Base-by-base conservation (phyloP, 2,113 vertebrate species). In the Archocentrus centrarchus region DNA sequence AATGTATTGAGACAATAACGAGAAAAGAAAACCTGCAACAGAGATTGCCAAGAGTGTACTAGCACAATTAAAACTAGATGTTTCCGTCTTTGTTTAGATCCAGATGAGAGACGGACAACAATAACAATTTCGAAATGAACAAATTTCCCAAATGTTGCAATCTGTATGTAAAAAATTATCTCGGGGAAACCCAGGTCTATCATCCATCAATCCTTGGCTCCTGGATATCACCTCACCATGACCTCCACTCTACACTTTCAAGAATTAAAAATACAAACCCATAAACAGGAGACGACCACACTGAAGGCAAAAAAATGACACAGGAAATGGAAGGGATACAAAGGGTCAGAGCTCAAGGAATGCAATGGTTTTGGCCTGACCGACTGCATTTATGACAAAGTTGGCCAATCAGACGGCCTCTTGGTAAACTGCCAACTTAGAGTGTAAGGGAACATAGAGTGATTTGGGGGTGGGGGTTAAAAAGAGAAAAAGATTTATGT, bases 341-440 rank as follows among this genome's bases (percentile, higher is more conserved):
- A 96, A 97, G 96, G 96, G 97, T 97, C 96, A 93, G 92, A 95
- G 95, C 93, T 95, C 89, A 75, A 96, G 93, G 96, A 97, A 97
- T 94, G 92, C 86, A 14, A 84, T 61, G 86, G 76, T 84, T 59
- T 66, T 86, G 79, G 80, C 92, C 92, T 35, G 91, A 83, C 90
- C 95, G 84, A 89, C 94, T 94, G 95, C 93, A 93, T 95, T 96
- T 91, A 96, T 50, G 82, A 96, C 94, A 89, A 80, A 78, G 91
- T 92, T 87, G 91, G 91, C 94, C 91, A 94, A 86, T 96, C 94
- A 95, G 94, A 93, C 85, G 89, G 84, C 70, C 35, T 22, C 88
- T 93, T 93, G 91, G 88, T 91, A 79, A 85, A 85, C 4, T 86
- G 95, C 93, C 95, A 96, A 88, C 88, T 55, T 79, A 83, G 85